Evolutionary conservation across 1,140 invertebrate genomes (phyloP).

Genomic region (Tribolium madens): DNA sequence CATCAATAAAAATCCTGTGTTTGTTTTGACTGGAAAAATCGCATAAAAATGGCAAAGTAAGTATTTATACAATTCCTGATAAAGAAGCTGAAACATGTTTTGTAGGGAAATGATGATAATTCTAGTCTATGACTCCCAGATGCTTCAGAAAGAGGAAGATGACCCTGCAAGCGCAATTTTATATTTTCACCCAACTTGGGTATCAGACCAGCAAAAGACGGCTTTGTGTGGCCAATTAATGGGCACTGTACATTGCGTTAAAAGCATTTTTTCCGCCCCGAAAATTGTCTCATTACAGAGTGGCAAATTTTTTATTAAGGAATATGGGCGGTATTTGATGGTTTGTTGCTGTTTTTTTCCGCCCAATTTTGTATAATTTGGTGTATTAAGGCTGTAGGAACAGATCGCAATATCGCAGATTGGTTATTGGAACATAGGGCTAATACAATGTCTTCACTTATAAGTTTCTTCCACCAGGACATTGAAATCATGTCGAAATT

Average conservation of each 20-base stretch:
- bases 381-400: conserved; percentile 78
- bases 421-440: conserved; percentile 82
- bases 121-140: conserved; percentile 87
- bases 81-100: conserved; percentile 56
- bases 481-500: conserved; percentile 75
- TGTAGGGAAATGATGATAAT: conserved; percentile 88
- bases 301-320: conserved; percentile 85
- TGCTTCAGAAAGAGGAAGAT: conserved; percentile 81
- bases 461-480: conserved; percentile 84
- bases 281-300: conserved; percentile 81
- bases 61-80: background rate
- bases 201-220: conserved; percentile 82
- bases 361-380: conserved; percentile 34
- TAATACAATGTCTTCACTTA: conserved; percentile 76
- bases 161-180: conserved; percentile 87
- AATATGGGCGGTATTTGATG: conserved; percentile 82
- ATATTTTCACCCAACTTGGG: conserved; percentile 91
- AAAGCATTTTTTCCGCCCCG: conserved; percentile 79
- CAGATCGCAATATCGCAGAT: conserved; percentile 86
- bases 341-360: conserved; percentile 67
- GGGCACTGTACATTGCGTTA: conserved; percentile 82
- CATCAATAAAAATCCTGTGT: background rate
- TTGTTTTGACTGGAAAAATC: background rate
- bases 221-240: conserved; percentile 86
- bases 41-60: conserved; percentile 29